Conservation (phyloP, 2,888 invertebrate genomes). For the Horisme vitalbata region DNA sequence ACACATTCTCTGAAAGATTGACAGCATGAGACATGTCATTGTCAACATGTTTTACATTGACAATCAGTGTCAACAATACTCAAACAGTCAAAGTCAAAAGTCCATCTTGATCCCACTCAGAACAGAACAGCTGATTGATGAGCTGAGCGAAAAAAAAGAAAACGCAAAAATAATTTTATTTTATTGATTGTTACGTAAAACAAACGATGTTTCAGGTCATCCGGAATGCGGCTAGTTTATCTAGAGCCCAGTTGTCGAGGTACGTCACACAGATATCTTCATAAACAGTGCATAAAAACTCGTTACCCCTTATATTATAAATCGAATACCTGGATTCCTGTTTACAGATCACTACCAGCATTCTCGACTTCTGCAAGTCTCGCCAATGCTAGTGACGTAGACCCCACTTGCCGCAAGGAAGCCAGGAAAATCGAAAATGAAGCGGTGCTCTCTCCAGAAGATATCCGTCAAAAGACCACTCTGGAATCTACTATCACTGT, state of each 20-base stretch:
- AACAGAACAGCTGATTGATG: too few relatives aligned
- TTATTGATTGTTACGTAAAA: slow-evolving; percentile 45
- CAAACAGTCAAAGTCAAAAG: too few relatives aligned
- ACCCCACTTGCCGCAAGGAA: slow-evolving; percentile 62
- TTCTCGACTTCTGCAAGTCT: slow-evolving; percentile 49
- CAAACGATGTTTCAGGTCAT: slow-evolving; percentile 61
- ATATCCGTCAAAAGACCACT: slow-evolving; percentile 64
- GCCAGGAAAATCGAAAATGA: slow-evolving; percentile 77
- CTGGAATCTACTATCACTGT: slow-evolving; percentile 82
- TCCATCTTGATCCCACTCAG: too few relatives aligned
- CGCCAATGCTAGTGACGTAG: slow-evolving; percentile 31
- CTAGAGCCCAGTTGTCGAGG: slow-evolving; percentile 56
- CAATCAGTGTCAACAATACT: too few relatives aligned
- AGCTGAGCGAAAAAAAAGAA: too few relatives aligned
- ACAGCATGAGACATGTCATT: too few relatives aligned
- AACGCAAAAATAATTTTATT: slow-evolving; percentile 22
- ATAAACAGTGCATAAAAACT: too few relatives aligned
- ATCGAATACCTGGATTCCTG: slow-evolving; percentile 1
- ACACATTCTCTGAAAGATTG: too few relatives aligned
- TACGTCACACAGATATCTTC: too few relatives aligned
- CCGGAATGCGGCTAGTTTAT: slow-evolving; percentile 47
- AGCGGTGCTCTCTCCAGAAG: slow-evolving; percentile 73
- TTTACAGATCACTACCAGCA: slow-evolving; percentile 60
- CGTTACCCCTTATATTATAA: too few relatives aligned
- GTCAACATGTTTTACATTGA: too few relatives aligned